A percentile compares a stretch with the other conserved stretches of the same genome.
phyloP scores from a whole-genome alignment of 2,113 vertebrate species.

The Chinchilla lanigera region DNA sequence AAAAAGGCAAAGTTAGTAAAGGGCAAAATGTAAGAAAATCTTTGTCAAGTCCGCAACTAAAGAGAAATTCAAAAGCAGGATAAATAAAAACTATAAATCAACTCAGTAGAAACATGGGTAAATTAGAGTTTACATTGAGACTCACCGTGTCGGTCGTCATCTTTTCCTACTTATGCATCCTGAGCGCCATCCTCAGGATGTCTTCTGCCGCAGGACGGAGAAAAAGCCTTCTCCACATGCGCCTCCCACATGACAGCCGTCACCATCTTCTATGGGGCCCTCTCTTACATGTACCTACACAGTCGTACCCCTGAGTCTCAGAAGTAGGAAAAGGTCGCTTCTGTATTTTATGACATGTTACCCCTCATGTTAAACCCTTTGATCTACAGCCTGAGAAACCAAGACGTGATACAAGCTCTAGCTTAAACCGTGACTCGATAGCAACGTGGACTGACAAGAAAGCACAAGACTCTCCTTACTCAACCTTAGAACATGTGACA shows the following conservation, averaged over 20 bases:
- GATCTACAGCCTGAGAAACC: slow-evolving; percentile 74
- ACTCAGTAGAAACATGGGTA: not conserved
- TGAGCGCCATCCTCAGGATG: slow-evolving; percentile 67
- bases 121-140: not conserved
- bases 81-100: not conserved
- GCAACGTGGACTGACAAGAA: not conserved
- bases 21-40: not conserved
- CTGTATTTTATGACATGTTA: slow-evolving; percentile 71
- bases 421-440: not conserved
- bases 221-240: slow-evolving; percentile 74
- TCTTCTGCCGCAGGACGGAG: slow-evolving; percentile 30
- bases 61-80: not conserved
- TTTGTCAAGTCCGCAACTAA: not conserved
- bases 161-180: slow-evolving; percentile 63
- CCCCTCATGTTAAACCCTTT: slow-evolving; percentile 74
- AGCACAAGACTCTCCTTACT: not conserved
- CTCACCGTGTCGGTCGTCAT: slow-evolving; percentile 11
- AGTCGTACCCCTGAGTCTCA: not conserved
- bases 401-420: slow-evolving; percentile 59
- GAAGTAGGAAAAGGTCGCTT: slow-evolving; percentile 63
- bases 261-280: slow-evolving; percentile 69
- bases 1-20: not conserved
- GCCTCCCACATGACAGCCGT: slow-evolving; percentile 60
- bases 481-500: not conserved
- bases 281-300: slow-evolving; percentile 72